These are phyloP conservation scores for Hippocampus kuda DNA, from an alignment of 2,797 vertebrate genomes.

Conservation along the genomic window DNA sequence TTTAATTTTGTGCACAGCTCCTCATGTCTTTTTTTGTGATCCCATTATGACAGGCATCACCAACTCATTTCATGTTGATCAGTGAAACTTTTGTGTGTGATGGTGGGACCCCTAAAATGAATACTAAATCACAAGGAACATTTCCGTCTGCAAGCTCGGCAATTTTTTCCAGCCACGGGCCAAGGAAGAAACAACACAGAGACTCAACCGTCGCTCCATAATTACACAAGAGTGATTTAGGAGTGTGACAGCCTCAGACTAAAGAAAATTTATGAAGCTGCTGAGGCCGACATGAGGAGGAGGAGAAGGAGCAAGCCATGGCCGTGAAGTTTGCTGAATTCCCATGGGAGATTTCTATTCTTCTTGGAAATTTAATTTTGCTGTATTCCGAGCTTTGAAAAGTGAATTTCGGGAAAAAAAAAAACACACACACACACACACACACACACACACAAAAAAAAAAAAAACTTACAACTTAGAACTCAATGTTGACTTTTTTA, in stretches of 20 bases:
- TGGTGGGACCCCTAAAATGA: not conserved
- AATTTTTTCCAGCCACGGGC: not conserved
- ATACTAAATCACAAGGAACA: not conserved
- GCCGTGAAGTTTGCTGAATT: not conserved
- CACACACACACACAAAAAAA: too few species aligned
- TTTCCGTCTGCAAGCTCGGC: not conserved
- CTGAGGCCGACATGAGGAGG: not conserved
- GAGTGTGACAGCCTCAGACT: not conserved
- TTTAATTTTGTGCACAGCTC: too few species aligned
- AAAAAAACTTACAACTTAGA: not conserved
- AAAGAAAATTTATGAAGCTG: not conserved
- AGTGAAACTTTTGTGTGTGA: not conserved
- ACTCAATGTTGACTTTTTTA: too few species aligned
- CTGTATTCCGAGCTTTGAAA: not conserved
- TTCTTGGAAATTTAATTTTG: not conserved
- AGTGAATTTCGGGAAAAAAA: not conserved
- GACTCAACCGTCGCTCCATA: not conserved
- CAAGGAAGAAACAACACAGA: not conserved
- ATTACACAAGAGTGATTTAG: conserved; percentile 3
- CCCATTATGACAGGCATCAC: too few species aligned
- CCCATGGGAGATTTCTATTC: not conserved
- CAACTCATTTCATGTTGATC: too few species aligned
- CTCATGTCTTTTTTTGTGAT: too few species aligned
- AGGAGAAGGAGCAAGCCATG: too few species aligned
- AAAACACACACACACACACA: too few species aligned